Evolutionary conservation across 2,797 vertebrate genomes (phyloP).

Genomic region (Chanos chanos): DNA sequence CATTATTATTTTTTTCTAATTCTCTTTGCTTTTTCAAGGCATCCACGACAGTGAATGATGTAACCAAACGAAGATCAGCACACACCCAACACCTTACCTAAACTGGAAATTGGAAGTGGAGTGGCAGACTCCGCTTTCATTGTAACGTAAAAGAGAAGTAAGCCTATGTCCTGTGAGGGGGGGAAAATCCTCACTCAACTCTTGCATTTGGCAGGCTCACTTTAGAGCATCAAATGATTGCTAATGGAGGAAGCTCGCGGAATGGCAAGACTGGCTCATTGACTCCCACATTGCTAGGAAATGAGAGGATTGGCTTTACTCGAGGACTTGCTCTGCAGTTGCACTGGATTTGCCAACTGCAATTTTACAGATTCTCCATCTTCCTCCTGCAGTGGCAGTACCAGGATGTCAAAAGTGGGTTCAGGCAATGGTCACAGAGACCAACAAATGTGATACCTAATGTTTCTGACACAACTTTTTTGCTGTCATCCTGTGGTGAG

Average conservation of each 20-base stretch:
- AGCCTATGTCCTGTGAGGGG: conserved; percentile 31
- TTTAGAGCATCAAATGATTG: conserved; percentile 48
- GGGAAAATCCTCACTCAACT: conserved; percentile 24
- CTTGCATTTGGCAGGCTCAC: conserved; percentile 18
- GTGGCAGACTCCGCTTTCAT: conserved; percentile 33
- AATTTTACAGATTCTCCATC: conserved; percentile 54
- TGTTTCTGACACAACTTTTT: too few species aligned
- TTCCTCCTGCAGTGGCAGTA: conserved; percentile 11
- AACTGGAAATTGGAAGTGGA: too few species aligned
- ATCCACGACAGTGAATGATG: too few species aligned
- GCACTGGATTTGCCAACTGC: conserved; percentile 48
- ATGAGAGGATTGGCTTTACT: conserved; percentile 51
- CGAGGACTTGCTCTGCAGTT: conserved; percentile 47
- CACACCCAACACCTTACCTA: too few species aligned
- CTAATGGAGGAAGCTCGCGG: conserved; percentile 32
- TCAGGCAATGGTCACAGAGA: neutral
- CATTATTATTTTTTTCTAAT: too few species aligned
- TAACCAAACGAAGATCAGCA: too few species aligned
- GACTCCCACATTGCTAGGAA: conserved; percentile 54
- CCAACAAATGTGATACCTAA: too few species aligned
- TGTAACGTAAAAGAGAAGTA: conserved; percentile 34
- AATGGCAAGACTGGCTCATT: conserved; percentile 46
- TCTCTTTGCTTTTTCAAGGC: too few species aligned
- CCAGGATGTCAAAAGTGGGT: conserved; percentile 4
- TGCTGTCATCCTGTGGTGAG: too few species aligned